Evolutionary conservation across 2,113 vertebrate species (phyloP).

Genomic region (Periophthalmus modestus): DNA sequence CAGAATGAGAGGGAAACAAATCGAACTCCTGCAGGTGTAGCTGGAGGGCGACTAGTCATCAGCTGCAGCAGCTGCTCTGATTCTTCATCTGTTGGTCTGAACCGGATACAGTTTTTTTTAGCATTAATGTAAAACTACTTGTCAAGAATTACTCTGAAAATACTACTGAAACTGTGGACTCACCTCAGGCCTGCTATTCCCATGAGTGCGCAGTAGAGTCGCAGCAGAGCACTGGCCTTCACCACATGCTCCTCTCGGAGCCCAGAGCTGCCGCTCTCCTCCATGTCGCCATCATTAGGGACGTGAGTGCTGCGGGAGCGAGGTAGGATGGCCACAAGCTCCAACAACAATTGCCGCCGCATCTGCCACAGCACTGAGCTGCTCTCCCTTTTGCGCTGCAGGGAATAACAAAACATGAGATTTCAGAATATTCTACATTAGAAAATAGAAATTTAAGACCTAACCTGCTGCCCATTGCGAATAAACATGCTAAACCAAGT

Average conservation of each 20-base stretch:
- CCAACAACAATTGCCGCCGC: conserved; percentile 93
- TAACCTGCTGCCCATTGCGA: conserved; percentile 95
- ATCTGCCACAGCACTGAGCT: conserved; percentile 98
- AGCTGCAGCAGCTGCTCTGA: conserved; percentile 93
- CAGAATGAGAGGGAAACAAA: conserved; percentile 97
- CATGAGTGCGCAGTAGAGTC: conserved; percentile 97
- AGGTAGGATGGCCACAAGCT: conserved; percentile 94
- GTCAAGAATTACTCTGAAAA: not conserved
- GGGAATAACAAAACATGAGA: not conserved
- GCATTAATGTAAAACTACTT: not conserved
- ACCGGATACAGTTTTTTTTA: not conserved
- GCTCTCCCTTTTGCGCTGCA: conserved; percentile 91
- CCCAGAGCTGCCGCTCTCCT: conserved; percentile 81
- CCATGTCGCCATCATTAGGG: conserved; percentile 80
- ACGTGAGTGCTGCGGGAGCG: conserved; percentile 87
- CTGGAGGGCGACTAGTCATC: conserved; percentile 96
- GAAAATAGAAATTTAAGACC: conserved; percentile 5
- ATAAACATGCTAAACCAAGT: conserved; percentile 99
- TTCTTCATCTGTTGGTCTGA: conserved; percentile 95
- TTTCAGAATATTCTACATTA: not conserved
- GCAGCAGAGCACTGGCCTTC: conserved; percentile 92
- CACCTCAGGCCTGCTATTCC: conserved; percentile 98
- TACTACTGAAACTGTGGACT: conserved; percentile 2
- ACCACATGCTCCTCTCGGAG: conserved; percentile 96
- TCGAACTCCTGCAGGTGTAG: conserved; percentile 93